Conservation (phyloP, 2,113 vertebrate species). For the Microcebus ravelobensis region DNA sequence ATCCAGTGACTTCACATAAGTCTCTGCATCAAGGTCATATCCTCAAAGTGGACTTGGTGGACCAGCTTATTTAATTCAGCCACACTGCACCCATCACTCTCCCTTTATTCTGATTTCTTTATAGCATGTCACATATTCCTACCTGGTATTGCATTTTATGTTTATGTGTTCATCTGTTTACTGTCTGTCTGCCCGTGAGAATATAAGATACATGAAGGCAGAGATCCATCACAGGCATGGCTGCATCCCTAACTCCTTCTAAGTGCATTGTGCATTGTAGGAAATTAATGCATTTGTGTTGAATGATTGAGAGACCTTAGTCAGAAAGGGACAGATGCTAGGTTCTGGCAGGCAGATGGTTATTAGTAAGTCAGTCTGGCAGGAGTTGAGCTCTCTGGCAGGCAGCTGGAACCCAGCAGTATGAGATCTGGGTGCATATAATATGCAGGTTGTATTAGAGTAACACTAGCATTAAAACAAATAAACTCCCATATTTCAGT, state of each 20-base stretch:
- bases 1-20: neutral
- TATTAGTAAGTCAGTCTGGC: neutral
- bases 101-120: neutral
- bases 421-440: neutral
- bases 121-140: neutral
- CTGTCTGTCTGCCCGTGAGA: neutral
- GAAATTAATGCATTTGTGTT: neutral
- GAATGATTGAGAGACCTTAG: neutral
- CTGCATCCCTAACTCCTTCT: neutral
- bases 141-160: neutral
- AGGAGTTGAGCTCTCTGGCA: neutral
- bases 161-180: neutral
- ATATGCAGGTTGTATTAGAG: neutral
- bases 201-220: neutral
- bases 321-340: neutral
- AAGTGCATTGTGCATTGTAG: neutral
- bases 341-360: neutral
- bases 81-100: neutral
- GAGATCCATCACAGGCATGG: neutral
- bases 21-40: neutral
- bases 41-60: neutral
- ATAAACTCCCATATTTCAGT: neutral
- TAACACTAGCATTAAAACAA: neutral
- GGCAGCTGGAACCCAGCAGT: neutral
- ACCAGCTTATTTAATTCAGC: neutral